Base-by-base conservation (phyloP, 2,113 vertebrate genomes). In the Platichthys stellatus region DNA sequence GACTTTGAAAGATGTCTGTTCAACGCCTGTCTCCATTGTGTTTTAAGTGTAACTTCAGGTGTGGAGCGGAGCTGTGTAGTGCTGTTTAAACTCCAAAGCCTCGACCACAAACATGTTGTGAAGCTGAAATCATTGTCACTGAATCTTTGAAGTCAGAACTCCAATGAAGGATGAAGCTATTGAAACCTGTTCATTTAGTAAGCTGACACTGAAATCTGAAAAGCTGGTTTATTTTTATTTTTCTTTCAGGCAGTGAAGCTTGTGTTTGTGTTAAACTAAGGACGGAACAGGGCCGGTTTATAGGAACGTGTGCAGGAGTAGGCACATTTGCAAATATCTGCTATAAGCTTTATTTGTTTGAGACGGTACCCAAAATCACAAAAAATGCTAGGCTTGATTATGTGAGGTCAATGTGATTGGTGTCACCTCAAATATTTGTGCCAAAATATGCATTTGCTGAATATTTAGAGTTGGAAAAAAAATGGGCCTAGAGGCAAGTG, bases 1-100 rank as follows among this genome's bases (percentile, higher is more conserved):
- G 89, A 83, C 82, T 81, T 69, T 69, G 76, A 83, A 70, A 78
- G 74, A 88, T 59, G 81, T 81, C 68, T 86, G 81, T 91, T 92
- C 51, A 82, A 84, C 84, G 70, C 74, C 84, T 65, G 83, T 88
- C 85, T 86, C 83, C 76, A 84, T 84, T 88, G 87, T 90, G 85
- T 82, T 80, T 69, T 71, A 73, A 73, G 67, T 83, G 63, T 89
- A 59, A 82, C 69, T 81, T 82, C 85, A 89, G 83, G 71, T 80
- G 88, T 85, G 72, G 78, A 82, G 80, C 21, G 7, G 73, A 78
- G 83, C 89, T 86, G 87, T 86, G 86, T 84, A 57, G 75, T 77
- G 75, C 76, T 74, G 77, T 88, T 63, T 88, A 13, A 69, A 54
- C 49, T 69, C 31, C 28, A 73, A 58, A 70, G 74, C 69, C 69